Conservation (phyloP, 2,888 invertebrate species). For the Leptinotarsa peninsularis region DNA sequence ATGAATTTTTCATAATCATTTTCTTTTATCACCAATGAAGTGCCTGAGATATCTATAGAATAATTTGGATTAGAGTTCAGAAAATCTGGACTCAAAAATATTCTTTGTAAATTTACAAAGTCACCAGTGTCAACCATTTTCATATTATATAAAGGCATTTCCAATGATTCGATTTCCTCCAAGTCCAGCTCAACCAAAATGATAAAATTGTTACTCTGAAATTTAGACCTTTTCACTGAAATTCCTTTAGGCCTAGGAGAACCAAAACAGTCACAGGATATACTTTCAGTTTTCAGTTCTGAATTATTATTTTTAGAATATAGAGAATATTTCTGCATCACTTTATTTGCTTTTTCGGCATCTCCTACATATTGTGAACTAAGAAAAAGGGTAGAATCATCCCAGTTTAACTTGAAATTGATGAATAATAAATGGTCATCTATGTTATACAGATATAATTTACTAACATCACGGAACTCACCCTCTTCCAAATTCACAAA, state of each 20-base stretch:
- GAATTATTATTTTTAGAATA: not conserved
- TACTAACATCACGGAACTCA: not conserved
- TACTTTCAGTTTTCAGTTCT: not conserved
- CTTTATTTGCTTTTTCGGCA: not conserved
- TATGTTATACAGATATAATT: not conserved
- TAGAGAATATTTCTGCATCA: not conserved
- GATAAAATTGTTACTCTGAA: not conserved
- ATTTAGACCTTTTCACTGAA: not conserved
- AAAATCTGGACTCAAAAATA: not conserved
- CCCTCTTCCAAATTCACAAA: not conserved
- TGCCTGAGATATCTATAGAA: not conserved
- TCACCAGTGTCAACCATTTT: not conserved
- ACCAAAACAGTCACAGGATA: not conserved
- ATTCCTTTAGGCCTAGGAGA: not conserved
- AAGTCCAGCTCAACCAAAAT: not conserved
- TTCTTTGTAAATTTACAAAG: not conserved
- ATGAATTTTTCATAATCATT: not conserved
- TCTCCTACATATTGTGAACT: not conserved
- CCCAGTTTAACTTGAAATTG: not conserved
- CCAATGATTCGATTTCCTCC: not conserved
- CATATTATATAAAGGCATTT: not conserved
- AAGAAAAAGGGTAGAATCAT: not conserved
- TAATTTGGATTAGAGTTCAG: not conserved
- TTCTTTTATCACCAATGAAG: not conserved
- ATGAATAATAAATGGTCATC: conserved; percentile 2